Percentiles rank a stretch among this genome's conserved stretches.
Evolutionary conservation across 2,113 vertebrate species (phyloP).

Genomic region (Himantopus leucocephalus): DNA sequence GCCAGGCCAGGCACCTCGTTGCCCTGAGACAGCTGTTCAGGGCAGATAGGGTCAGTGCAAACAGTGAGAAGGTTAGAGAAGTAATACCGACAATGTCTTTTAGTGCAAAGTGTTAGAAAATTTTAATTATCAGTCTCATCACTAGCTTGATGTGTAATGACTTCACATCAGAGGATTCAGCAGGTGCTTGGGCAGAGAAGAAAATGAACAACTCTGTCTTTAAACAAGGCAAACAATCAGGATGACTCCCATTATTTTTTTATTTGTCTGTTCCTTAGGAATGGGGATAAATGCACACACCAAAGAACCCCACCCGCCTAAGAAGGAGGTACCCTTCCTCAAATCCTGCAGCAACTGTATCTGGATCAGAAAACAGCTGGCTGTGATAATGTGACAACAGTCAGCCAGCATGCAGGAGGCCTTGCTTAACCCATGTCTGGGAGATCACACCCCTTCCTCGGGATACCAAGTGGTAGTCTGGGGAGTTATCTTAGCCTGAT

Average conservation of each 20-base stretch:
- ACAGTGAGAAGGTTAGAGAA: not conserved
- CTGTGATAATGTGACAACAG: not conserved
- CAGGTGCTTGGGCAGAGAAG: not conserved
- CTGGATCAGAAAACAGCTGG: not conserved
- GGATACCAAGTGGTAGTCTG: not conserved
- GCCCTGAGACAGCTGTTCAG: not conserved
- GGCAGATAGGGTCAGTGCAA: not conserved
- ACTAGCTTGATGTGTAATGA: not conserved
- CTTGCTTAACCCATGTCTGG: not conserved
- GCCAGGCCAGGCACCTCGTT: not conserved
- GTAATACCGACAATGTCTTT: not conserved
- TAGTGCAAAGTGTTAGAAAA: not conserved
- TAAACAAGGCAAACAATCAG: not conserved
- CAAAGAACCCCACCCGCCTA: not conserved
- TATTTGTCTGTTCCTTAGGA: not conserved
- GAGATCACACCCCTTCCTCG: not conserved
- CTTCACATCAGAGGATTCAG: not conserved
- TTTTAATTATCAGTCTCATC: not conserved
- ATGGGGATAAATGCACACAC: not conserved
- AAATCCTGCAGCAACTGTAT: not conserved
- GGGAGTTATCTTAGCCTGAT: not conserved
- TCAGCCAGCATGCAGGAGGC: rapidly evolving
- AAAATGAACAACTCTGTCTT: not conserved
- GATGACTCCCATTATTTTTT: rapidly evolving
- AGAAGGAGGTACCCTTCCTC: not conserved